Evolutionary conservation across 2,888 invertebrate species (phyloP).

Genomic region (Aplocera efformata): DNA sequence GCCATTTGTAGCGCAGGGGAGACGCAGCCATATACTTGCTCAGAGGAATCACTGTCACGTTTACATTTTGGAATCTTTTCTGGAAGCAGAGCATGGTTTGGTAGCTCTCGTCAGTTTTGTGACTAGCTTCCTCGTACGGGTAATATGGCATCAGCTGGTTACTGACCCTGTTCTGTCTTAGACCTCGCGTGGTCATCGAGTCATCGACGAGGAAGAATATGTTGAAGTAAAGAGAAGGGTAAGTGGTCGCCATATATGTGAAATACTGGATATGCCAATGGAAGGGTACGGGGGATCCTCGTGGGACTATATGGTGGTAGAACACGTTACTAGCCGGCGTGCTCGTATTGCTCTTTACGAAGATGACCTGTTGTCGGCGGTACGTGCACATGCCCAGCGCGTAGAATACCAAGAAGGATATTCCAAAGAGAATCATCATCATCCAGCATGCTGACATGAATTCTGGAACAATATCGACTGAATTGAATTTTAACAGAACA

Average conservation of each 20-base stretch:
- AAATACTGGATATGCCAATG: conserved; percentile 51
- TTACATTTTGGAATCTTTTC: conserved; percentile 59
- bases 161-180: conserved; percentile 41
- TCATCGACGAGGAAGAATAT: conserved; percentile 64
- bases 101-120: conserved; percentile 38
- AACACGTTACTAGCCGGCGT: conserved; percentile 54
- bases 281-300: conserved; percentile 43
- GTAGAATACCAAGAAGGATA: conserved; percentile 60
- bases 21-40: conserved; percentile 71
- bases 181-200: conserved; percentile 31
- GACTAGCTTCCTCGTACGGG: conserved; percentile 23
- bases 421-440: conserved; percentile 57
- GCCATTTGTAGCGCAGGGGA: conserved; percentile 73
- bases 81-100: conserved; percentile 48
- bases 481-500: not conserved
- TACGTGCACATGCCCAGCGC: conserved; percentile 54
- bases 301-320: conserved; percentile 53
- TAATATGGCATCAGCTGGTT: conserved; percentile 40
- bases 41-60: conserved; percentile 54
- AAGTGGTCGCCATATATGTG: conserved; percentile 48
- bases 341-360: conserved; percentile 47
- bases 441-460: conserved; percentile 67
- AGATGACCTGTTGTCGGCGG: conserved; percentile 45
- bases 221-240: conserved; percentile 52
- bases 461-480: conserved; percentile 50